phyloP scores from a whole-genome alignment of 2,888 invertebrate species.

The Vesta saturnalis region DNA sequence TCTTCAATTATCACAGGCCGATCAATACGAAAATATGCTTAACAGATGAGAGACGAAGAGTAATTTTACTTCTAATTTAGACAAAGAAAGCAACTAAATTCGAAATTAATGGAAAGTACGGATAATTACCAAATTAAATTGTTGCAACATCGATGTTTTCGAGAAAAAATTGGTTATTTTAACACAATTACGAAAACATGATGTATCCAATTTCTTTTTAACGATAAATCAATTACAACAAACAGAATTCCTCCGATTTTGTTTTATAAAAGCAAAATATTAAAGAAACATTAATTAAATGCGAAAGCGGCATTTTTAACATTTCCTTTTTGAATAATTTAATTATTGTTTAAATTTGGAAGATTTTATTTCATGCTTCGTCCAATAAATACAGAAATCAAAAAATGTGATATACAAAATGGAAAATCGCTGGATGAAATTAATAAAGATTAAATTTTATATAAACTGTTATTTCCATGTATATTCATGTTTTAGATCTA shows the following conservation, averaged over 20 bases:
- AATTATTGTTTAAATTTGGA: not conserved
- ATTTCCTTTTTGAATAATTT: conserved; percentile 6
- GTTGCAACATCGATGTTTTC: not conserved
- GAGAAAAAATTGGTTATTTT: not conserved
- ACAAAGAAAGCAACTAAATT: too few species aligned
- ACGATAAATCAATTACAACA: conserved; percentile 4
- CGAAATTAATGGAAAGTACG: not conserved
- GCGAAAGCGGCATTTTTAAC: not conserved
- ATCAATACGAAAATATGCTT: not conserved
- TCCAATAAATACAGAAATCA: not conserved
- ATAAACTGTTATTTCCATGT: too few species aligned
- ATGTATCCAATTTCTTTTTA: not conserved
- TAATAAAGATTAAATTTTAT: too few species aligned
- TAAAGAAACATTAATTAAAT: conserved; percentile 9
- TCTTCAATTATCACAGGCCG: not conserved
- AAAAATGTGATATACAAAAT: too few species aligned
- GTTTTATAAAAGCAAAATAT: not conserved
- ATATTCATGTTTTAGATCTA: too few species aligned
- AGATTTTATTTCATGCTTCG: not conserved
- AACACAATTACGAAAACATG: not conserved
- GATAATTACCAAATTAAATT: not conserved
- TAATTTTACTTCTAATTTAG: not conserved
- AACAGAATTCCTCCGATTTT: not conserved
- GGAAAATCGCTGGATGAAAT: too few species aligned
- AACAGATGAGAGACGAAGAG: too few species aligned